These are phyloP conservation scores for Eupelmus urozonus DNA, from an alignment of 2,888 invertebrate genomes.

Conservation along the genomic window DNA sequence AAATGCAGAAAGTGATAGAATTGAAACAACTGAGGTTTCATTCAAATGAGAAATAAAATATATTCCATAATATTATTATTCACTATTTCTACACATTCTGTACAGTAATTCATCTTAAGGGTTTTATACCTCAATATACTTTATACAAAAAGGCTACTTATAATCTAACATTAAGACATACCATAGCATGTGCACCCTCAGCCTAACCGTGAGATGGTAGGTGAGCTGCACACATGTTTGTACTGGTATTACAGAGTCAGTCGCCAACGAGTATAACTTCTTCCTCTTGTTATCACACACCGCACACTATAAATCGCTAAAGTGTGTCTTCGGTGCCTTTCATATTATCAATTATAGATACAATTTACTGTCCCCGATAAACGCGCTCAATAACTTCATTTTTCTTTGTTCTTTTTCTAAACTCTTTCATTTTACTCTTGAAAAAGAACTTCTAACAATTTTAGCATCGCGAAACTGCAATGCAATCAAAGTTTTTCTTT, in stretches of 20 bases:
- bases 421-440: slow-evolving; percentile 53
- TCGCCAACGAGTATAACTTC: slow-evolving; percentile 77
- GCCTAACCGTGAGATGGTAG: slow-evolving; percentile 69
- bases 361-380: slow-evolving; percentile 72
- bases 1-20: slow-evolving; percentile 58
- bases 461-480: slow-evolving; percentile 42
- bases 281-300: slow-evolving; percentile 76
- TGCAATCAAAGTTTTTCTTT: slow-evolving; percentile 62
- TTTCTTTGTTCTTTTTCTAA: slow-evolving; percentile 59
- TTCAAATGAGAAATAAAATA: slow-evolving; percentile 77
- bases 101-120: slow-evolving; percentile 77
- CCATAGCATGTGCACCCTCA: slow-evolving; percentile 76
- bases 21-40: slow-evolving; percentile 75
- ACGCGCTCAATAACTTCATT: slow-evolving; percentile 62
- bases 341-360: slow-evolving; percentile 72
- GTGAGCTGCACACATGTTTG: slow-evolving; percentile 76
- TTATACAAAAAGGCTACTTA: slow-evolving; percentile 78
- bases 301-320: slow-evolving; percentile 72
- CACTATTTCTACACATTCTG: slow-evolving; percentile 78
- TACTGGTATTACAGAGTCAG: slow-evolving; percentile 78
- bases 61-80: slow-evolving; percentile 78
- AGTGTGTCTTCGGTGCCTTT: slow-evolving; percentile 73
- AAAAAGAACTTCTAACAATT: slow-evolving; percentile 58
- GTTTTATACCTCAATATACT: slow-evolving; percentile 77
- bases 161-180: slow-evolving; percentile 78